phyloP scores from a whole-genome alignment of 2,888 invertebrate species.

The Diarsia dahlii region DNA sequence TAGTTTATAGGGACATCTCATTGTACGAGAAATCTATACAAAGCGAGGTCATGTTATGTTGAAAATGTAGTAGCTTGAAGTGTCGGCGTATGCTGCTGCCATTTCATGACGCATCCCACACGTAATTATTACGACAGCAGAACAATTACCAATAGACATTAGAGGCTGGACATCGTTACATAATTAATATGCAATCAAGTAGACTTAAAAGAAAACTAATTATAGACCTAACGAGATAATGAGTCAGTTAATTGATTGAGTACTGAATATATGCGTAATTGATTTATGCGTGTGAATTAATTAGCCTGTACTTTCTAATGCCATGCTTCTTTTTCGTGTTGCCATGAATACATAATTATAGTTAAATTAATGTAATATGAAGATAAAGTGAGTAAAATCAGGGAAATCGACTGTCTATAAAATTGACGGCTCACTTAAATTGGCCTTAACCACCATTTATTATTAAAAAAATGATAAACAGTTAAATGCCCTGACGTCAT shows the following conservation, averaged over 20 bases:
- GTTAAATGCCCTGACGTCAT: background rate
- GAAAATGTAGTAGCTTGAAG: too few relatives aligned
- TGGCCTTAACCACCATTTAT: background rate
- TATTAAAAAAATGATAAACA: background rate
- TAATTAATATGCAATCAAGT: constrained; percentile 48
- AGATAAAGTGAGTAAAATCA: background rate
- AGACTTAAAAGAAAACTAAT: constrained; percentile 56
- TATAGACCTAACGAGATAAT: constrained; percentile 49
- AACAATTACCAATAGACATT: constrained; percentile 43
- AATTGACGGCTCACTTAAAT: background rate
- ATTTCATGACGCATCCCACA: background rate
- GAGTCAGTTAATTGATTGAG: constrained; percentile 27
- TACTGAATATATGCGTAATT: constrained; percentile 41
- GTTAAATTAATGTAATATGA: background rate
- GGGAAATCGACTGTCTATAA: background rate
- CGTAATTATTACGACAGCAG: constrained; percentile 9
- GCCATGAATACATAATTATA: background rate
- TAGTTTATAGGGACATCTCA: too few relatives aligned
- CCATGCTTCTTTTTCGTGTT: background rate
- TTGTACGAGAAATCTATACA: too few relatives aligned
- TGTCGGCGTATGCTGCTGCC: background rate
- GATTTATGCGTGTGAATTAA: constrained; percentile 41
- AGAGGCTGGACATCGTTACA: constrained; percentile 24
- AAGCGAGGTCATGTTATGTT: too few relatives aligned
- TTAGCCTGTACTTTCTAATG: constrained; percentile 14